Base-by-base conservation (phyloP, 2,113 vertebrate species). In the Holacanthus passer region DNA sequence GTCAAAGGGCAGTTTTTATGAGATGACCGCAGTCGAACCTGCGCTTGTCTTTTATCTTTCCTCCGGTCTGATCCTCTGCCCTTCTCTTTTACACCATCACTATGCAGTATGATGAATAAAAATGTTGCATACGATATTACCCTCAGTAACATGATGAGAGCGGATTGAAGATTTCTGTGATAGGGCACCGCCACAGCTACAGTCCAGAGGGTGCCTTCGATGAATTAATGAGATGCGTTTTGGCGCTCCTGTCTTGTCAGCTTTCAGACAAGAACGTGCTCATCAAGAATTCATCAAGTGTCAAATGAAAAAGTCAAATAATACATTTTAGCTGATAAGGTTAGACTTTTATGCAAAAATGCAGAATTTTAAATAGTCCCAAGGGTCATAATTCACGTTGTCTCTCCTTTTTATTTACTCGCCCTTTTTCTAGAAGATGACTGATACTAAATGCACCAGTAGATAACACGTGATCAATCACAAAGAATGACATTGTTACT, bases 1-100 rank as follows among this genome's bases (percentile, higher is more conserved):
- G 60, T 84, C 69, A 59, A 79, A 76, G 58, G 56, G 32, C 63
- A 73, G 31, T 77, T 82, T 79, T 83, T 55, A 64, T 47, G 45
- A 74, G 64, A 80, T 55, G 65, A 76, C 80, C 69, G 7, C 10
- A 24, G 58, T 66, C 35, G 79, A 78, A 68, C 64, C 37, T 53
- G 12, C n/a, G 43, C 70, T 64, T 55, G 29, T 77, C 31, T 77
- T 84, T 39, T 58, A 64, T 83, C 48, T 43, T 59, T 48, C 14
- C 13, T 77, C 16, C 27, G 12, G 39, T 55, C 52, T 67, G 47
- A 48, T 78, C 31, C 9, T 9, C 13, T 12, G 1, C 60, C 37
- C 29, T 5, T 70, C 35, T 45, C 50, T 58, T 27, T 55, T 31
- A 58, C 52, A 68, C 14, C 58, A 63, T 22, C 60, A n/a, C 64